Base-by-base conservation (phyloP, 2,113 vertebrate genomes). In the Elanoides forficatus region DNA sequence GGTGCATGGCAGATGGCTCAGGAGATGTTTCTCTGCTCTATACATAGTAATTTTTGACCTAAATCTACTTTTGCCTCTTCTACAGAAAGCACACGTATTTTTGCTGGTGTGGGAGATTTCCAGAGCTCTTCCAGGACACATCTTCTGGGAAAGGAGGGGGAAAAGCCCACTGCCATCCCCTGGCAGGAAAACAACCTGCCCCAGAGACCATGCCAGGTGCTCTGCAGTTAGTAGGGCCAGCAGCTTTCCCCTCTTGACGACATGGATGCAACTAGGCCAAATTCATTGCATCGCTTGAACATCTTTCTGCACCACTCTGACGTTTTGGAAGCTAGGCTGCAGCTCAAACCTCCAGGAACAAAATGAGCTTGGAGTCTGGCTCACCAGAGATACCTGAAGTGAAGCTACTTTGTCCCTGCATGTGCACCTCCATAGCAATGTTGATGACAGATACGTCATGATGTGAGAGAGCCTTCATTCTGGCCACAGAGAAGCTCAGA, bases 1-100 rank as follows among this genome's bases (percentile, higher is more conserved):
- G 84, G 89, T 89, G 73, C 91, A 47, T 11, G 92, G 95, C 96
- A 97, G 95, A 96, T 93, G 92, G 94, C 29, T 93, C 81, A 72
- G 86, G 90, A 94, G 95, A 87, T 72, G 93, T 59, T 94, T 38
- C 81, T 88, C 70, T 70, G 60, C 92, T 96, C 95, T 91, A 95
- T 85, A 93, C 93, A 89, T 94, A 96, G 87, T 1, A 53, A 72
- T 60, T 96, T 96, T 93, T 94, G 91, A 94, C 95, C 95, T 91
- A 93, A 75, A 96, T 92, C 88, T 58, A 70, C 86, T 92, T 80
- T 40, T 82, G 4, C 56, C 81, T 72, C 52, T 82, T 87, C 53
- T 48, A 36, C 26, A 81, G 78, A 66, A 79, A 52, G 20, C 83
- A 76, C 9, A 50, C 0, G 0, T 25, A 34, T 42, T 75, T 93